These are phyloP conservation scores for Erebia palarica DNA, from an alignment of 2,888 invertebrate genomes.

Conservation along the genomic window DNA sequence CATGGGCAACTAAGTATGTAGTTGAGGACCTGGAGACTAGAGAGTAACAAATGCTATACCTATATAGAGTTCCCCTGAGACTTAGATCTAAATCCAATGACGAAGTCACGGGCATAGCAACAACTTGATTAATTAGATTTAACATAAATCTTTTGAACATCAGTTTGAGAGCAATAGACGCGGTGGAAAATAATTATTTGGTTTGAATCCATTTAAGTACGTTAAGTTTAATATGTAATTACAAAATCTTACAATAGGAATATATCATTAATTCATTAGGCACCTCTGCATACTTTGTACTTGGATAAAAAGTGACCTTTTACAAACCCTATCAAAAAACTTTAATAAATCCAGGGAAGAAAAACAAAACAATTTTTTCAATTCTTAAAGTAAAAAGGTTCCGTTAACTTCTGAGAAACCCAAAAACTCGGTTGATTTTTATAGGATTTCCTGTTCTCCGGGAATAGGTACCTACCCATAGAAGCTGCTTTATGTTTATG, in stretches of 20 bases:
- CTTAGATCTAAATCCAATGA: too few relatives aligned
- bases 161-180: background rate
- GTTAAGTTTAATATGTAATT: too few relatives aligned
- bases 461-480: slow-evolving; percentile 24
- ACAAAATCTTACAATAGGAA: too few relatives aligned
- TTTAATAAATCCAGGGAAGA: background rate
- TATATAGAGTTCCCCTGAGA: too few relatives aligned
- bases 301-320: background rate
- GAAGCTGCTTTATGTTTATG: slow-evolving; percentile 34
- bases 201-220: background rate
- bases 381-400: background rate
- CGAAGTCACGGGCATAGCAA: too few relatives aligned
- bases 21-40: too few relatives aligned
- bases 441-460: slow-evolving; percentile 32
- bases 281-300: too few relatives aligned
- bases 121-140: too few relatives aligned
- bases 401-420: slow-evolving; percentile 8
- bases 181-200: background rate
- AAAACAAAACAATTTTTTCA: background rate
- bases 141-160: background rate
- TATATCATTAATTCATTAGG: too few relatives aligned
- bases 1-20: too few relatives aligned
- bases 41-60: too few relatives aligned
- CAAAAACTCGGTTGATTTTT: slow-evolving; percentile 20
- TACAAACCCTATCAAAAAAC: background rate